These are phyloP conservation scores for Polia nebulosa DNA, from an alignment of 2,888 invertebrate species.

Conservation along the genomic window DNA sequence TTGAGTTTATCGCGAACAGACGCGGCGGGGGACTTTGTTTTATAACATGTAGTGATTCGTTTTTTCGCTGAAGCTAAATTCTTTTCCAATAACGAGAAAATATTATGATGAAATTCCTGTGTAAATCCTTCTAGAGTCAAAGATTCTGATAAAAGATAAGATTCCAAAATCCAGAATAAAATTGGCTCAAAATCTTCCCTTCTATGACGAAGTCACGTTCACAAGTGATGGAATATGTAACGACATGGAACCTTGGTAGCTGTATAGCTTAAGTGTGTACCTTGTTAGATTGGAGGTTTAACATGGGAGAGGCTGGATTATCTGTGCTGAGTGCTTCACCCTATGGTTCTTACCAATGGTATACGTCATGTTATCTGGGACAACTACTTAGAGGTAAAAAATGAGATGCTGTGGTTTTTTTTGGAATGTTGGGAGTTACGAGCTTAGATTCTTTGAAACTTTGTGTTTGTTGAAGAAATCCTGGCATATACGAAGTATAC, in stretches of 20 bases:
- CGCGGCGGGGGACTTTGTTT: no score
- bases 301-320: constrained; percentile 38
- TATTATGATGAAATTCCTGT: neutral
- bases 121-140: neutral
- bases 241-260: neutral
- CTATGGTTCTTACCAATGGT: neutral
- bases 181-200: constrained; percentile 40
- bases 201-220: constrained; percentile 44
- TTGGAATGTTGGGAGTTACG: no score
- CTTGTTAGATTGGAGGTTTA: constrained; percentile 48
- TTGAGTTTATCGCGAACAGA: no score
- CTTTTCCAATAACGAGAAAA: no score
- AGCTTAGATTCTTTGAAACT: no score
- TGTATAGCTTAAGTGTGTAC: constrained; percentile 10
- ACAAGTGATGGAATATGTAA: constrained; percentile 22
- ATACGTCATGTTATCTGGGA: neutral
- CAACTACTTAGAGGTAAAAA: no score
- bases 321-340: constrained; percentile 16
- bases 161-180: neutral
- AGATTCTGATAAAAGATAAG: constrained; percentile 14
- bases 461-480: no score
- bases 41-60: no score
- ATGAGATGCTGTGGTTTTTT: no score
- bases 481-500: no score
- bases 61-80: no score